Evolutionary conservation across 2,888 invertebrate species (phyloP), one percentile per base, ranked within the genome.

Genomic region (Parnassius apollo): DNA sequence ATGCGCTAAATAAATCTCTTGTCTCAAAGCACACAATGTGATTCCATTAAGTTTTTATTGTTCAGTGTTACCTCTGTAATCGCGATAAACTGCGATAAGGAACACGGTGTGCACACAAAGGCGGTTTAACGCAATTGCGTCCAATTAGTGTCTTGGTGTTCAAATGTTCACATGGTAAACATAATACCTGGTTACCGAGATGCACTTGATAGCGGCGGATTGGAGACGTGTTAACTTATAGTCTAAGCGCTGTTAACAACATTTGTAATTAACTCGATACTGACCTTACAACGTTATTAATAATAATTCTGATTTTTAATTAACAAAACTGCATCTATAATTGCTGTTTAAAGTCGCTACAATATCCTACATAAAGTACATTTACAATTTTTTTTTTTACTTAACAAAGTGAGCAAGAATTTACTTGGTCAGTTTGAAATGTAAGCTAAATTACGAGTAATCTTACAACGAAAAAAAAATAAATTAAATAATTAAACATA

Each of bases 101-200:
- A 53, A 4, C 35, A 42, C 51, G 50, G 76, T 56, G 45, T 45
- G 77, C 73, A 74, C 80, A 85, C 85, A 87, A 86, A 85, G 85
- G 22, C 58, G 9, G 76, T 70, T 80, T 75, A 80, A 78, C 80
- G 86, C 84, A 84, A 86, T 85, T 81, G 78, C 73, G 72, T 75
- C 83, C 85, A 89, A 90, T 91, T 90, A 91, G 81, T 73, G 73
- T 72, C 77, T 78, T 81, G 76, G 75, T 72, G 72, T 74, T 35
- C 35, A 73, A 75, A 75, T 74, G 81, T 88, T 91, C 90, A 86
- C 89, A 90, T 88, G 75, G 83, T 88, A 88, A 88, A 77, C 81
- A 81, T 86, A 86, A 87, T 83, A 69, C 68, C 70, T 66, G 59
- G 69, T 66, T 65, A 52, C 57, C 42, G 35, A 71, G 77, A 76